Evolutionary conservation across 2,888 invertebrate genomes (phyloP).

Genomic region (Meandrusa payeni): DNA sequence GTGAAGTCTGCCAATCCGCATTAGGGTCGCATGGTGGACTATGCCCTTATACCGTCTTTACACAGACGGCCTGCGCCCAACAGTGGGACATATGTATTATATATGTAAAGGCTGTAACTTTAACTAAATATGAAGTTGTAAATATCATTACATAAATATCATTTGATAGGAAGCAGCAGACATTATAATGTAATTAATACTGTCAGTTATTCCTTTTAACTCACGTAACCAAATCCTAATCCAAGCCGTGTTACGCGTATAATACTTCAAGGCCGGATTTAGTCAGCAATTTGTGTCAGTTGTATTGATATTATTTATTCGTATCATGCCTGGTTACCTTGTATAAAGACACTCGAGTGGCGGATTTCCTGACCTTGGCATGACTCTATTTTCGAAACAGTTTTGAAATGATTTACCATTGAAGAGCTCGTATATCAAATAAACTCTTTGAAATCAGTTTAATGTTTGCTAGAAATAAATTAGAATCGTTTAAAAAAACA

Average conservation of each 20-base stretch:
- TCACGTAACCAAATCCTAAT: no score
- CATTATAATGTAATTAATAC: no score
- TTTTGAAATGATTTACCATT: constrained; percentile 29
- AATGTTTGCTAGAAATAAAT: constrained; percentile 37
- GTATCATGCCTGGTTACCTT: not conserved
- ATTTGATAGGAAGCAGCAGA: no score
- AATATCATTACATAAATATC: no score
- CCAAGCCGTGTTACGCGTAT: not conserved
- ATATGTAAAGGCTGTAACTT: no score
- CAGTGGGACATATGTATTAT: no score
- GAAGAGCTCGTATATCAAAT: constrained; percentile 34
- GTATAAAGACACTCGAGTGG: constrained; percentile 17
- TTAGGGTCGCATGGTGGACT: no score
- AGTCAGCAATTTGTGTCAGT: constrained; percentile 17
- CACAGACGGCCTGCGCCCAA: no score
- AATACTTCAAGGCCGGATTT: constrained; percentile 7
- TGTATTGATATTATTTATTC: constrained; percentile 17
- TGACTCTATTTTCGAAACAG: constrained; percentile 32
- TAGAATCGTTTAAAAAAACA: constrained; percentile 33
- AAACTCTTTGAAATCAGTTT: constrained; percentile 41
- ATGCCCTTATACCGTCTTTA: no score
- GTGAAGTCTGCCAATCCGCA: no score
- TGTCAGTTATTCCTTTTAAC: no score
- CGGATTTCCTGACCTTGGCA: constrained; percentile 45
- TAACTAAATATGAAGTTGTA: no score